Percentiles rank a stretch among this genome's conserved stretches.
These are phyloP conservation scores for Drosophila auraria DNA, from an alignment of 1,140 invertebrate genomes.

Conservation along the genomic window DNA sequence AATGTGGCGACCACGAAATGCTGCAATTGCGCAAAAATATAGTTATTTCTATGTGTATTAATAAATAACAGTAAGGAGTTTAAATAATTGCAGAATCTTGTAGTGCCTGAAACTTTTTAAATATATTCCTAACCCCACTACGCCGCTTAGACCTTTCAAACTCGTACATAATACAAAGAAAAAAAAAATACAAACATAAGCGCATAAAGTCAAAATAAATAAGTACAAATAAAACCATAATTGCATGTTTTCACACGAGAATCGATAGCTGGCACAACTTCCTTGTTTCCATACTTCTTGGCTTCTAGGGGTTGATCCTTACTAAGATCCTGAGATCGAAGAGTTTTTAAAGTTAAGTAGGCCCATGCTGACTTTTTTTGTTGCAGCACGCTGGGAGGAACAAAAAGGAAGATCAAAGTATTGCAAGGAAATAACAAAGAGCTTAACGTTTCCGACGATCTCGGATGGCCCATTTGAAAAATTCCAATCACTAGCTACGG, in stretches of 20 bases:
- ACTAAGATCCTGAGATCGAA: constrained; percentile 38
- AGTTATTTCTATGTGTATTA: too few species aligned
- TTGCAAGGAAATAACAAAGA: constrained; percentile 48
- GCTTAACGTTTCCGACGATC: background rate
- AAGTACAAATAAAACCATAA: constrained; percentile 74
- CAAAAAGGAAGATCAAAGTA: constrained; percentile 41
- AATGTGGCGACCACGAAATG: too few species aligned
- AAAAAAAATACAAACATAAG: constrained; percentile 22
- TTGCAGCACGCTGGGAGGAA: constrained; percentile 50
- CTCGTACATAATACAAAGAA: background rate
- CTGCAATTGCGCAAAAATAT: too few species aligned
- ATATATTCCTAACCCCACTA: too few species aligned
- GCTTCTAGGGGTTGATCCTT: constrained; percentile 42
- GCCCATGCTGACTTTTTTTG: constrained; percentile 40
- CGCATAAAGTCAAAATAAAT: constrained; percentile 41
- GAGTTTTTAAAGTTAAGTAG: constrained; percentile 14
- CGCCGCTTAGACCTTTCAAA: too few species aligned
- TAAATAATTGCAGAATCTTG: too few species aligned
- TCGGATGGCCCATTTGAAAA: background rate
- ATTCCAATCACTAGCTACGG: background rate
- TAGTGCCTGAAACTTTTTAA: too few species aligned
- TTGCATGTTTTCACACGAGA: constrained; percentile 81
- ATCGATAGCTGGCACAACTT: constrained; percentile 50
- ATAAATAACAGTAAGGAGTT: too few species aligned
- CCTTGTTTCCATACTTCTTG: background rate